Conservation (phyloP, 2,888 invertebrate species). For the Scrobipalpa atriplicella region DNA sequence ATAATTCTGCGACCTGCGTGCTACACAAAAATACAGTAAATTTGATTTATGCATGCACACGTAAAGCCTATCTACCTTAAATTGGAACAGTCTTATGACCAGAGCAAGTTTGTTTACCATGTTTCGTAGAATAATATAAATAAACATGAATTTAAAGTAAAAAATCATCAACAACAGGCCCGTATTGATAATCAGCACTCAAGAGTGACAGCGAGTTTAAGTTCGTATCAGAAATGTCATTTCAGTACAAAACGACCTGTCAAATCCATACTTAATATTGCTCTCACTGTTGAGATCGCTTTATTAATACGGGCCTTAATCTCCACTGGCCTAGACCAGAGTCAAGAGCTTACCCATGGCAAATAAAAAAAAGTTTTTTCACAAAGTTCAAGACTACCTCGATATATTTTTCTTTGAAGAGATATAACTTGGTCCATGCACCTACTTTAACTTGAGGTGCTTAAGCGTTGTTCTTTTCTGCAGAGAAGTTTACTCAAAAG, state of each 20-base stretch:
- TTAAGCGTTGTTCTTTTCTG: constrained; percentile 7
- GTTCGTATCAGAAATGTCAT: too few relatives aligned
- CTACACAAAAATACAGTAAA: background rate
- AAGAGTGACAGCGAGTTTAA: too few relatives aligned
- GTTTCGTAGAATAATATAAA: background rate
- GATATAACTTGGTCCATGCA: constrained; percentile 4
- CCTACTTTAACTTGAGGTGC: constrained; percentile 4
- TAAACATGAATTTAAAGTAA: background rate
- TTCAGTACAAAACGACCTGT: too few relatives aligned
- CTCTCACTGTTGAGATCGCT: too few relatives aligned
- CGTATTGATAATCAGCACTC: too few relatives aligned
- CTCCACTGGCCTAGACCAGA: too few relatives aligned
- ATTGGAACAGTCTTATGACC: background rate
- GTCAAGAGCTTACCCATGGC: too few relatives aligned
- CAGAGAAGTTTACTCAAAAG: background rate
- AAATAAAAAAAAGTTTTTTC: background rate
- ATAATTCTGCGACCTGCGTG: background rate
- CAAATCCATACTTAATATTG: too few relatives aligned
- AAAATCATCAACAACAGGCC: too few relatives aligned
- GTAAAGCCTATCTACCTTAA: constrained; percentile 1
- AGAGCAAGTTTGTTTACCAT: constrained; percentile 1
- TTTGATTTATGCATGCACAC: constrained; percentile 4
- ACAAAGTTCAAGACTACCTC: background rate
- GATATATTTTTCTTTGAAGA: constrained; percentile 7
- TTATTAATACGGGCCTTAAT: too few relatives aligned